Evolutionary conservation across 2,797 vertebrate genomes (phyloP).

Genomic region (Tapera naevia): DNA sequence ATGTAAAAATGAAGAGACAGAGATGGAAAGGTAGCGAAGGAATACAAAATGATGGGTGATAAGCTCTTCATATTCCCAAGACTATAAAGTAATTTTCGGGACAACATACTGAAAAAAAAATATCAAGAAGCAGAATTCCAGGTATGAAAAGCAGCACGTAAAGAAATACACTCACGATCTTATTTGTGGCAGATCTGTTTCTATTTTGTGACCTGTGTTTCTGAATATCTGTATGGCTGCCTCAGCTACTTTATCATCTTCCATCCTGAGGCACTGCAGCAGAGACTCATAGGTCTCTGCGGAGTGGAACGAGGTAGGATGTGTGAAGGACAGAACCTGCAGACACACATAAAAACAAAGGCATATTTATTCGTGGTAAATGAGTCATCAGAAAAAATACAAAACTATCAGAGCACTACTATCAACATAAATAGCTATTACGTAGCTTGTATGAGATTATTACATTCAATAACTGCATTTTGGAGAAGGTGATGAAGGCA

Average conservation of each 20-base stretch:
- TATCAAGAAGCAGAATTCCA: not conserved
- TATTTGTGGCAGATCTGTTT: constrained; percentile 96
- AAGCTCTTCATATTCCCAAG: not conserved
- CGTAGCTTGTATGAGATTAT: not conserved
- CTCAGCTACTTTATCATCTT: constrained; percentile 98
- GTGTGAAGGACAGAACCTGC: constrained; percentile 97
- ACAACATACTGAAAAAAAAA: not conserved
- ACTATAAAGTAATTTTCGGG: not conserved
- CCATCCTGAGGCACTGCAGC: constrained; percentile 99
- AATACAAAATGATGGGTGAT: not conserved
- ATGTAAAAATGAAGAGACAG: not conserved
- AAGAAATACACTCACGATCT: constrained; percentile 87
- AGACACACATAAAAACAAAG: constrained; percentile 19
- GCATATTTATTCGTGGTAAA: not conserved
- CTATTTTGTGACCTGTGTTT: constrained; percentile 98
- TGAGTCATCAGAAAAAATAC: not conserved
- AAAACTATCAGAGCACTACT: not conserved
- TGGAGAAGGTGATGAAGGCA: not conserved
- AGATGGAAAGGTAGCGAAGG: not conserved
- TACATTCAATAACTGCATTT: not conserved
- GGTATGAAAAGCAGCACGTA: not conserved
- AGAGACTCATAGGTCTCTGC: constrained; percentile 98
- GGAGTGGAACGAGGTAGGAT: constrained; percentile 98
- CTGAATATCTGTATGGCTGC: constrained; percentile 99
- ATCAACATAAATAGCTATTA: not conserved